These are phyloP conservation scores for Acanthurus leucopareius DNA, from an alignment of 2,797 vertebrate genomes.

Conservation along the genomic window DNA sequence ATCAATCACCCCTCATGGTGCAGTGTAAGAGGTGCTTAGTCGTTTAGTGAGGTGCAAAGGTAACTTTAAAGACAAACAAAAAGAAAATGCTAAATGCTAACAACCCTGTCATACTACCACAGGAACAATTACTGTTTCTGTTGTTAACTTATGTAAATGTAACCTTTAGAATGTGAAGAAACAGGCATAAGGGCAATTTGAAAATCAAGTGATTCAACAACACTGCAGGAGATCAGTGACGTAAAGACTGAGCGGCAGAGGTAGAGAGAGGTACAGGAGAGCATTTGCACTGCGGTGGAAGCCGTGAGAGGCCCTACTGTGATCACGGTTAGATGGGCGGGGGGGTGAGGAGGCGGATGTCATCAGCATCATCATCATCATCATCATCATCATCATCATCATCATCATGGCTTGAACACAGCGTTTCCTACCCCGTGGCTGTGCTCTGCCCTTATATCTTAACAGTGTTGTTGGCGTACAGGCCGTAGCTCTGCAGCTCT, in stretches of 20 bases:
- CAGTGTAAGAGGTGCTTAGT: too few species aligned
- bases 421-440: slow-evolving; percentile 83
- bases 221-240: slow-evolving; percentile 69
- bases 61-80: slow-evolving; percentile 3
- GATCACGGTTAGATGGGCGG: slow-evolving; percentile 81
- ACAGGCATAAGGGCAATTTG: slow-evolving; percentile 77
- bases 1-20: too few species aligned
- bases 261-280: slow-evolving; percentile 78
- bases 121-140: background rate
- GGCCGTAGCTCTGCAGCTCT: slow-evolving; percentile 88
- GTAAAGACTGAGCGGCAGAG: slow-evolving; percentile 70
- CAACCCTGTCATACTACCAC: background rate
- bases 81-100: background rate
- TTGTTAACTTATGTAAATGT: background rate
- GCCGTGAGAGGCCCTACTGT: slow-evolving; percentile 81
- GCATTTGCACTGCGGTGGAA: slow-evolving; percentile 80
- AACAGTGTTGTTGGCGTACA: slow-evolving; percentile 88
- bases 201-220: slow-evolving; percentile 77
- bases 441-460: slow-evolving; percentile 87
- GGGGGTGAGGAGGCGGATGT: slow-evolving; percentile 75
- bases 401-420: slow-evolving; percentile 78
- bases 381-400: slow-evolving; percentile 80
- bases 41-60: background rate
- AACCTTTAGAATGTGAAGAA: background rate
- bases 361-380: slow-evolving; percentile 76